Conservation (phyloP, 2,113 vertebrate species). For the Syrrhaptes paradoxus region DNA sequence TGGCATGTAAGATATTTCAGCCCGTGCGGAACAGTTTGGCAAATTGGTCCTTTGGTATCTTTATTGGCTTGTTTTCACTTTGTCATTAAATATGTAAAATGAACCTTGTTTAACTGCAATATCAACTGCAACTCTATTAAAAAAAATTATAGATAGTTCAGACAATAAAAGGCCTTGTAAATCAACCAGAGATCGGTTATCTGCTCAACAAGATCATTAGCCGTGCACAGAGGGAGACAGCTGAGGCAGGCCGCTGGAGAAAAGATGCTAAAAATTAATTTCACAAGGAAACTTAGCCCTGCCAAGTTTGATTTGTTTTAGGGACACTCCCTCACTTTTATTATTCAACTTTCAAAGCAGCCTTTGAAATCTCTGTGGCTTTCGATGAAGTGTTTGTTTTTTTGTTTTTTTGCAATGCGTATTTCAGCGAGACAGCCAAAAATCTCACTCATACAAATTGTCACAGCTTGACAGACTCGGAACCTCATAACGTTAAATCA, state of each 20-base stretch:
- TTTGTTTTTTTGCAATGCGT: neutral
- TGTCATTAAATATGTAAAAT: constrained; percentile 60
- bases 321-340: constrained; percentile 24
- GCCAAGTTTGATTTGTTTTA: constrained; percentile 45
- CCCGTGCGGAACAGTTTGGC: neutral
- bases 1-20: neutral
- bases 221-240: constrained; percentile 27
- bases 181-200: constrained; percentile 60
- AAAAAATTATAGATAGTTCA: constrained; percentile 57
- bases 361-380: neutral
- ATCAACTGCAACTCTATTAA: constrained; percentile 50
- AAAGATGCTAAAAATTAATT: constrained; percentile 59
- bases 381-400: neutral
- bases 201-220: constrained; percentile 62
- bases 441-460: constrained; percentile 22
- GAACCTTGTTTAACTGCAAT: constrained; percentile 32
- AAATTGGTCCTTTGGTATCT: constrained; percentile 41
- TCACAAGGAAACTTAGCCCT: constrained; percentile 31
- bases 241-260: constrained; percentile 16
- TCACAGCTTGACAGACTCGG: constrained; percentile 36
- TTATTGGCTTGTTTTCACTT: constrained; percentile 58
- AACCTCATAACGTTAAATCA: constrained; percentile 18
- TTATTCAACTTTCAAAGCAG: constrained; percentile 21
- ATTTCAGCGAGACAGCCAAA: neutral
- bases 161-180: constrained; percentile 63